A percentile compares a stretch with the other conserved stretches of the same genome.
Evolutionary conservation across 2,888 invertebrate species (phyloP).

Genomic region (Pseudococcus longispinus): DNA sequence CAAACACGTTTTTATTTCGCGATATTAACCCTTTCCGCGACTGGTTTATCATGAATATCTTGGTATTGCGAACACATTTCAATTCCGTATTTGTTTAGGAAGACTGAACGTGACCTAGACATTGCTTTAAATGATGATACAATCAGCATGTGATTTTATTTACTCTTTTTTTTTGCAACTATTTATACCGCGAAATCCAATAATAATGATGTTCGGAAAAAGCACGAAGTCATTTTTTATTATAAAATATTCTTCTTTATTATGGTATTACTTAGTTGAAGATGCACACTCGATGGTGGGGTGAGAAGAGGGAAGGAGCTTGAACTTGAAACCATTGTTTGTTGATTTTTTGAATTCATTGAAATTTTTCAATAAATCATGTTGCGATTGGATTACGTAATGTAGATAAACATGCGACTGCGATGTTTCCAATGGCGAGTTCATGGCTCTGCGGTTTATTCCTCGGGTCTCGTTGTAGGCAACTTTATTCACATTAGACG

Average conservation of each 20-base stretch:
- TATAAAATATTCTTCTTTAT: conserved; percentile 12
- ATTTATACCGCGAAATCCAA: background rate
- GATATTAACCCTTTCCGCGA: conserved; percentile 35
- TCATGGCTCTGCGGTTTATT: background rate
- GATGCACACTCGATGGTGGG: background rate
- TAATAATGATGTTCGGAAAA: conserved; percentile 29
- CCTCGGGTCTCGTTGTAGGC: background rate
- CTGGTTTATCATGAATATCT: conserved; percentile 28
- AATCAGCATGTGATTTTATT: conserved; percentile 35
- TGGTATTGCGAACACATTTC: conserved; percentile 32
- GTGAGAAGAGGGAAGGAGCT: background rate
- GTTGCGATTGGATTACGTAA: background rate
- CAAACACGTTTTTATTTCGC: conserved; percentile 24
- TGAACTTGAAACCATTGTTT: conserved; percentile 1
- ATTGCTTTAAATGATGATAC: conserved; percentile 30
- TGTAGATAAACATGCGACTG: background rate
- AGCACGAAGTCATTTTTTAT: conserved; percentile 32
- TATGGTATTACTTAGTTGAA: background rate
- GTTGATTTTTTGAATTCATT: conserved; percentile 8
- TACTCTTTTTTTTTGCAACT: background rate
- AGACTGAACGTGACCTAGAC: conserved; percentile 18
- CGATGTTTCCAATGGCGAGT: background rate
- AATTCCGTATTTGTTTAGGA: conserved; percentile 9
- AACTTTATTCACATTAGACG: background rate
- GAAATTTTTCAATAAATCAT: conserved; percentile 5